A percentile compares a stretch with the other conserved stretches of the same genome.
Evolutionary conservation across 2,113 vertebrate species (phyloP).

Genomic region (Melospiza melodia): DNA sequence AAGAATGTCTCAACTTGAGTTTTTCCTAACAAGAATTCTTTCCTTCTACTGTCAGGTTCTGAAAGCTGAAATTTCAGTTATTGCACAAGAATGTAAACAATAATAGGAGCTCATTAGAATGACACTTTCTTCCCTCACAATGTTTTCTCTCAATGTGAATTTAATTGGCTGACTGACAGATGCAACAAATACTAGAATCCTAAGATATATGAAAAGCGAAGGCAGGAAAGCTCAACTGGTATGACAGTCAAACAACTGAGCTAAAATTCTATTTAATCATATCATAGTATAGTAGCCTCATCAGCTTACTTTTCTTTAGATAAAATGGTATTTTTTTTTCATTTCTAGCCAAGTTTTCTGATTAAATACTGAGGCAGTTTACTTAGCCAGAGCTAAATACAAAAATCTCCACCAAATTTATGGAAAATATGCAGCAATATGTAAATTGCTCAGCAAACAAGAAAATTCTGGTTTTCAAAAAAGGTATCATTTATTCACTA

Average conservation of each 20-base stretch:
- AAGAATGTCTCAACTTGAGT: neutral
- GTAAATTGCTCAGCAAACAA: neutral
- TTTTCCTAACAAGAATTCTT: constrained; percentile 25
- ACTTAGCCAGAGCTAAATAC: neutral
- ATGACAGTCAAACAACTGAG: neutral
- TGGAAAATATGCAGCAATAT: neutral
- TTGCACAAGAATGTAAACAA: constrained; percentile 33
- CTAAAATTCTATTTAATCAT: neutral
- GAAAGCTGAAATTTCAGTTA: neutral
- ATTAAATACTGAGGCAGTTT: neutral
- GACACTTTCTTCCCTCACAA: neutral
- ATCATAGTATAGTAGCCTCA: neutral
- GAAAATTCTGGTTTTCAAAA: neutral
- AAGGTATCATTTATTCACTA: neutral
- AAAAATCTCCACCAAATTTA: neutral
- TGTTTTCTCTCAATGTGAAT: neutral
- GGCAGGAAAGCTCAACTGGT: neutral
- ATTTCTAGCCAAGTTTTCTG: neutral
- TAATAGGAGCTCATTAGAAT: constrained; percentile 55
- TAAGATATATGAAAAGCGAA: neutral
- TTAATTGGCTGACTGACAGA: constrained; percentile 53
- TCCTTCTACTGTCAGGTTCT: constrained; percentile 7
- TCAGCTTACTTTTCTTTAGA: neutral
- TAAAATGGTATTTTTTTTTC: neutral
- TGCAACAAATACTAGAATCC: neutral